Evolutionary conservation across 2,888 invertebrate species (phyloP), one percentile per base, ranked within the genome.

Genomic region (Pyralis farinalis): DNA sequence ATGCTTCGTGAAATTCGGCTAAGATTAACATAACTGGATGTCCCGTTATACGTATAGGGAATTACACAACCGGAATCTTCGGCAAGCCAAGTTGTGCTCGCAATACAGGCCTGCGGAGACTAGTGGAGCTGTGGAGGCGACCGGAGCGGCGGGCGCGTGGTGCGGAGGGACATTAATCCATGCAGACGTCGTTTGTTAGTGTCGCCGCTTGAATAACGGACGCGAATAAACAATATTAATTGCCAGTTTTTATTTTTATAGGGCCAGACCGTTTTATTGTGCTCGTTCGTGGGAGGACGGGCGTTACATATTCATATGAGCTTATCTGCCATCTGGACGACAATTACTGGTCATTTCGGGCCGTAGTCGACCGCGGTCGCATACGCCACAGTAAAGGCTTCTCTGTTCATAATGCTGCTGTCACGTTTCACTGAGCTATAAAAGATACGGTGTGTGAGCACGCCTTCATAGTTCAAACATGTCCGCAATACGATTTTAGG

Each of bases 11-110:
- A 86, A 86, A 84, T 85, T 88, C 83, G 86, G 81, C 78, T 81
- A 59, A 68, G 65, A 86, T 87, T 85, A 85, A 72, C 87, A 87
- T 87, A 86, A 87, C 87, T 83, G 78, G 87, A 83, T 66, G 80
- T 81, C 71, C 87, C 87, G 86, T 86, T 87, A 85, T 67, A 46
- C 40, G 44, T 46, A 69, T 75, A 79, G 79, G 76, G 81, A 77
- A 83, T 84, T 81, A 82, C 77, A 79, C 79, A 83, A 85, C 81
- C 81, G 79, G 81, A 72, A 77, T 78, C 60, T 71, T 65, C 45
- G 51, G 44, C 44, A 43, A 44, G 42, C 44, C 48, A 44, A 40
- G 27, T 33, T 11, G 11, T 31, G 41, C 40, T 40, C 35, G 43
- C 50, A 52, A 55, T 56, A 46, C 43, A 47, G 49, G 46, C 44